Evolutionary conservation across 1,140 invertebrate genomes (phyloP).

Genomic region (Calephelis nemesis): DNA sequence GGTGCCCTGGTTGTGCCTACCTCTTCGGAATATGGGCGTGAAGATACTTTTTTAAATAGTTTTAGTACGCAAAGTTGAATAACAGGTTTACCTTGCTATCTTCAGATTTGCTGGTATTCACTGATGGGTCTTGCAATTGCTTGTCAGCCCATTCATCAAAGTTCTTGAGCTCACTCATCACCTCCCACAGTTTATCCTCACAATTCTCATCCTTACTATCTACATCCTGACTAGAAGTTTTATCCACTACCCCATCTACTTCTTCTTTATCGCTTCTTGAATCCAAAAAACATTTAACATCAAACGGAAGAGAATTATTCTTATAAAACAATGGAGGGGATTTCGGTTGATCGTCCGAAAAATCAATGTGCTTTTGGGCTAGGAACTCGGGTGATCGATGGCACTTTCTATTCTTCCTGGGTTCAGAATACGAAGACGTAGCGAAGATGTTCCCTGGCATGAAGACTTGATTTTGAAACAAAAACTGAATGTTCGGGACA

Average conservation of each 20-base stretch:
- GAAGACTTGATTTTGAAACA: slow-evolving; percentile 75
- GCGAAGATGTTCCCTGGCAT: slow-evolving; percentile 63
- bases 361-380: slow-evolving; percentile 60
- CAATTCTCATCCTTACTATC: slow-evolving; percentile 41
- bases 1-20: too few species aligned
- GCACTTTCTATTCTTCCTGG: slow-evolving; percentile 31
- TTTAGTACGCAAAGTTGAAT: too few species aligned
- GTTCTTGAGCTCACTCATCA: slow-evolving; percentile 66
- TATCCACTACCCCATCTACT: slow-evolving; percentile 48
- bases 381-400: slow-evolving; percentile 49
- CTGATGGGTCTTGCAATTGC: slow-evolving; percentile 50
- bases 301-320: slow-evolving; percentile 65
- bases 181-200: slow-evolving; percentile 61
- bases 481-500: slow-evolving; percentile 71
- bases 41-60: too few species aligned
- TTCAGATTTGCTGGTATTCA: slow-evolving; percentile 51
- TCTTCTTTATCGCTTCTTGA: slow-evolving; percentile 47
- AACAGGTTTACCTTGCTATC: slow-evolving; percentile 53
- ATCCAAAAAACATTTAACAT: slow-evolving; percentile 53
- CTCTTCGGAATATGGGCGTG: too few species aligned
- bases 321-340: slow-evolving; percentile 64
- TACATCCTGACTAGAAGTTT: slow-evolving; percentile 44
- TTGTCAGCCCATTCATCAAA: slow-evolving; percentile 71
- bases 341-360: slow-evolving; percentile 50
- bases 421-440: slow-evolving; percentile 52